Evolutionary conservation across 1,140 invertebrate species (phyloP).

Genomic region (Bombus pyrosoma): DNA sequence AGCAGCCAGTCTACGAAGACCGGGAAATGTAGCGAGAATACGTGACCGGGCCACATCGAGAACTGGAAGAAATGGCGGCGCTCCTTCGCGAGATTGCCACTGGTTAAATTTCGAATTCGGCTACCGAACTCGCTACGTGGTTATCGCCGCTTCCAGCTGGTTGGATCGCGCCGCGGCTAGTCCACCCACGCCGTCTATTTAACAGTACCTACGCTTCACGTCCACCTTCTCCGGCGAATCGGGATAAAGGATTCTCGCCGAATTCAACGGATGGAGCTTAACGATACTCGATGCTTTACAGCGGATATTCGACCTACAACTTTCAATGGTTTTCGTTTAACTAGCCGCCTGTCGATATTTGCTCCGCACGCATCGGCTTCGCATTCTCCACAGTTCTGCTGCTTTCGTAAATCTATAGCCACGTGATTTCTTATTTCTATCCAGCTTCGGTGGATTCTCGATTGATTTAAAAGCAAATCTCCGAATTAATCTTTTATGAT

Average conservation of each 20-base stretch:
- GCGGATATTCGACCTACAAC: not conserved
- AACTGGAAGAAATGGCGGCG: conserved; percentile 6
- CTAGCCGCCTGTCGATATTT: not conserved
- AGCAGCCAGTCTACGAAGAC: not conserved
- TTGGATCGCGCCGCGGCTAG: conserved; percentile 20
- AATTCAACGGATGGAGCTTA: not conserved
- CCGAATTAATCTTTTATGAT: not conserved
- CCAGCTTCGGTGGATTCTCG: not conserved
- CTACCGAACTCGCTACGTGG: conserved; percentile 59
- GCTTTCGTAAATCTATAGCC: not conserved
- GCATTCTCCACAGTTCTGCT: not conserved
- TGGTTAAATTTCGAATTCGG: conserved; percentile 58
- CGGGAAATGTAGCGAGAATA: conserved; percentile 37
- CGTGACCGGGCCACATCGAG: conserved; percentile 45
- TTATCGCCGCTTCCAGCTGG: conserved; percentile 68
- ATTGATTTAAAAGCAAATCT: not conserved
- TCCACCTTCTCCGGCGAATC: not conserved
- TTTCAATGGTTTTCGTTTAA: not conserved
- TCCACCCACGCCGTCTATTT: conserved; percentile 17
- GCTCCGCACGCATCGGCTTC: not conserved
- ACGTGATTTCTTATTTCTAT: not conserved
- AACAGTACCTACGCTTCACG: not conserved
- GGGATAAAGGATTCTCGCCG: conserved; percentile 15
- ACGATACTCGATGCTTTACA: not conserved
- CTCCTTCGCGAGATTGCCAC: conserved; percentile 5